These are phyloP conservation scores for Dinocampus coccinellae DNA, from an alignment of 2,888 invertebrate species.

Conservation along the genomic window DNA sequence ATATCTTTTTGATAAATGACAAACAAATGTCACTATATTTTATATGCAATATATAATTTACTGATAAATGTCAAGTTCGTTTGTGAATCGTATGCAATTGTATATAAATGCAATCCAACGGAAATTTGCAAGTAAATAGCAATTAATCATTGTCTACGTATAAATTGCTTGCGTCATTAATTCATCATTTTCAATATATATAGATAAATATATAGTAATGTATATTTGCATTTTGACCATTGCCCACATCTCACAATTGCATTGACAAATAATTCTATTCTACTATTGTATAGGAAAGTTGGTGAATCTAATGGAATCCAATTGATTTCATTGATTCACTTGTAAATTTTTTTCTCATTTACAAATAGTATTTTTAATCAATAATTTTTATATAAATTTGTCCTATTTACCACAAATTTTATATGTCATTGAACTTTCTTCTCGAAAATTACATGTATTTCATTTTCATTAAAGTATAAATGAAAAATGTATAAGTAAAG, in stretches of 20 bases:
- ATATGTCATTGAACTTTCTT: slow-evolving; percentile 20
- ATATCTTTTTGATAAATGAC: slow-evolving; percentile 55
- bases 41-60: slow-evolving; percentile 23
- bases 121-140: slow-evolving; percentile 69
- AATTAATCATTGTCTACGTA: slow-evolving; percentile 66
- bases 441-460: too few species aligned
- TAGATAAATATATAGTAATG: slow-evolving; percentile 40
- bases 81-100: slow-evolving; percentile 26
- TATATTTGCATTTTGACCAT: slow-evolving; percentile 56
- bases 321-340: background rate
- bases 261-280: background rate
- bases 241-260: background rate
- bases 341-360: background rate
- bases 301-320: background rate
- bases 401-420: slow-evolving; percentile 3
- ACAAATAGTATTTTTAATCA: background rate
- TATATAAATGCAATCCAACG: slow-evolving; percentile 58
- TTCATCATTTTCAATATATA: slow-evolving; percentile 60
- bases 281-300: background rate
- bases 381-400: slow-evolving; percentile 14
- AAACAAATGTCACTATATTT: slow-evolving; percentile 57
- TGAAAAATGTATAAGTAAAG: background rate
- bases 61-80: slow-evolving; percentile 26
- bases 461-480: background rate
- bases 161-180: slow-evolving; percentile 61